These are phyloP conservation scores for Bombyx mandarina DNA, from an alignment of 1,140 invertebrate species.

Conservation along the genomic window DNA sequence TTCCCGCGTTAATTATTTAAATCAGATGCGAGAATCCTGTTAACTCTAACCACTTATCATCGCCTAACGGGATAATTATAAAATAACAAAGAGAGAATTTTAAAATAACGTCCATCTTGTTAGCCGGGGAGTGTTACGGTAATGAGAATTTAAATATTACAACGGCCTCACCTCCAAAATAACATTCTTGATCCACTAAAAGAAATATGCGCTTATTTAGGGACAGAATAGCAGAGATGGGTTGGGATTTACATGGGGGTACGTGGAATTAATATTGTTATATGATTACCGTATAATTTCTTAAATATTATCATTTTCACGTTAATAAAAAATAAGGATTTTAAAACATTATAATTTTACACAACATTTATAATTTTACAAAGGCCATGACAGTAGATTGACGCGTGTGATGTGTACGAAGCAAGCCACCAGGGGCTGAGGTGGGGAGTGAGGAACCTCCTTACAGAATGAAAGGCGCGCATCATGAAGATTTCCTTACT, in stretches of 20 bases:
- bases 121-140: constrained; percentile 8
- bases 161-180: constrained; percentile 6
- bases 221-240: background rate
- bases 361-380: no score
- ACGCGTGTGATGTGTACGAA: no score
- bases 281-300: background rate
- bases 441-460: no score
- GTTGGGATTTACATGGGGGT: background rate
- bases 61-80: constrained; percentile 4
- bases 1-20: no score
- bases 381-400: no score
- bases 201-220: constrained; percentile 5
- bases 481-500: no score
- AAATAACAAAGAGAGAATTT: constrained; percentile 12
- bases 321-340: no score
- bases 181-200: background rate
- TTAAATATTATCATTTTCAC: background rate
- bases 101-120: constrained; percentile 13
- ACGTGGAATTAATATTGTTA: background rate
- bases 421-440: no score
- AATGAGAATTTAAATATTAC: constrained; percentile 22
- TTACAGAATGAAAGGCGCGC: no score
- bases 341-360: no score
- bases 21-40: no score
- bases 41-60: background rate